phyloP scores from a whole-genome alignment of 2,113 vertebrate species.

The Odocoileus virginianus region DNA sequence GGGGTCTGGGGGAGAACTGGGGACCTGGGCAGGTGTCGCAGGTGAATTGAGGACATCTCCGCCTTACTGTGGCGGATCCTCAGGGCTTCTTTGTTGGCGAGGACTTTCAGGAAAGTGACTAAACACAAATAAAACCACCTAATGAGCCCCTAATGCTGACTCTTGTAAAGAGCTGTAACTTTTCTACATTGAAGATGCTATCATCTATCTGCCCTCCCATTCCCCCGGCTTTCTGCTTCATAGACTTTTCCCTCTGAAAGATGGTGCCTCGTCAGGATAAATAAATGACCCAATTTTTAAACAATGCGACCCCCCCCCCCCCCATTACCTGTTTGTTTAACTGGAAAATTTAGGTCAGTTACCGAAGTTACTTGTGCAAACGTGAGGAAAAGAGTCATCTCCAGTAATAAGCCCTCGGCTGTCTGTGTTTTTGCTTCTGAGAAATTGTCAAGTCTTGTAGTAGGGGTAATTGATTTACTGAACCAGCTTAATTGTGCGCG shows the following conservation, averaged over 20 bases:
- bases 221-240: background rate
- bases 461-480: background rate
- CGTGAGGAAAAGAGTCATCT: background rate
- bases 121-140: background rate
- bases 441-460: background rate
- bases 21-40: constrained; percentile 47
- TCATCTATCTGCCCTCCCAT: background rate
- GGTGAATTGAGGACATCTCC: constrained; percentile 33
- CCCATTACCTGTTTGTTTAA: background rate
- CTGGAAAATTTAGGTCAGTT: background rate
- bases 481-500: background rate
- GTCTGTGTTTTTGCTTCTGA: background rate
- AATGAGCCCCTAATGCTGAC: background rate
- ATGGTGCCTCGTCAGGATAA: background rate
- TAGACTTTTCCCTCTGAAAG: background rate
- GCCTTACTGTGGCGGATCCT: background rate
- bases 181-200: background rate
- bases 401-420: background rate
- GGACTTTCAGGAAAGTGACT: background rate
- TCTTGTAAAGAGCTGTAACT: background rate
- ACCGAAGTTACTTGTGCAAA: background rate
- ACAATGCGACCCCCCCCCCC: background rate
- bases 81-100: background rate
- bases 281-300: constrained; percentile 52
- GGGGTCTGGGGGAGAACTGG: background rate